Evolutionary conservation across 2,113 vertebrate species (phyloP).

Genomic region (Trematomus loennbergii): DNA sequence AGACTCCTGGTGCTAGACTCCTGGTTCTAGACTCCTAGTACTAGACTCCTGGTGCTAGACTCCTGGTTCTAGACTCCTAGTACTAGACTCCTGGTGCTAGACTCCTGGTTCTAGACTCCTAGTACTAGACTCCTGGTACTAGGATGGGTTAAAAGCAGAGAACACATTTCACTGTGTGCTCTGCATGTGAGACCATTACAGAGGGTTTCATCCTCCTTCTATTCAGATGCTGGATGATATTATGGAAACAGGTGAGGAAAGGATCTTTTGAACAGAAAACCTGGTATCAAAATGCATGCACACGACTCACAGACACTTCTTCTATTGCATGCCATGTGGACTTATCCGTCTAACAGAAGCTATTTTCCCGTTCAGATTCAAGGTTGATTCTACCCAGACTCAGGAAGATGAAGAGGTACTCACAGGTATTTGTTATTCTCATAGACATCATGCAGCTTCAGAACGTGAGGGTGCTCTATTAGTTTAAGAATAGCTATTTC

Average conservation of each 20-base stretch:
- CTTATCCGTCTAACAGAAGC: conserved; percentile 11
- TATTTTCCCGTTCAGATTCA: conserved; percentile 14
- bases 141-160: too few species aligned
- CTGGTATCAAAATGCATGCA: background rate
- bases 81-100: too few species aligned
- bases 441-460: conserved; percentile 94
- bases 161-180: too few species aligned
- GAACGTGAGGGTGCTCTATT: conserved; percentile 93
- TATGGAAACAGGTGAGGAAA: background rate
- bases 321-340: background rate
- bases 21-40: too few species aligned
- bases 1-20: too few species aligned
- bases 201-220: too few species aligned
- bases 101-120: too few species aligned
- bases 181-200: too few species aligned
- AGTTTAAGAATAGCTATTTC: conserved; percentile 96
- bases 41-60: too few species aligned
- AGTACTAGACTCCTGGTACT: too few species aligned
- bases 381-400: conserved; percentile 34
- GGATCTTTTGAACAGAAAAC: background rate
- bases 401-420: conserved; percentile 79
- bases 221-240: too few species aligned
- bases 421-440: conserved; percentile 98
- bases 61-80: too few species aligned
- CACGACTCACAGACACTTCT: background rate